Percentiles rank a stretch among this genome's conserved stretches.
Evolutionary conservation across 2,113 vertebrate species (phyloP).

Genomic region (Thalassarche chlororhynchos): DNA sequence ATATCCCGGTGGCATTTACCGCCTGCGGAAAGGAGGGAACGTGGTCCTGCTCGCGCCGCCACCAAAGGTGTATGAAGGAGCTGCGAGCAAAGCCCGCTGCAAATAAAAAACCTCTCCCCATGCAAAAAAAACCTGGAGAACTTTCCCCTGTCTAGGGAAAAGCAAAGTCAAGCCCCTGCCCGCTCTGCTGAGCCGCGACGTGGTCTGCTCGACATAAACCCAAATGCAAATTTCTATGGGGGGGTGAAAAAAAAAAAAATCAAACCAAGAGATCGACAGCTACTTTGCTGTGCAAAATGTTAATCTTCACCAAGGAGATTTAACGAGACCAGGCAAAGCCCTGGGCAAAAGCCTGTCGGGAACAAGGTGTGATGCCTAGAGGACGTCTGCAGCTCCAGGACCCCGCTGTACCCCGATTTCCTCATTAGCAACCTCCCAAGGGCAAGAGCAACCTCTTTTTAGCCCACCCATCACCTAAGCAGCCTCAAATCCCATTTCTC

Average conservation of each 20-base stretch:
- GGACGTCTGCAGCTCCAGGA: neutral
- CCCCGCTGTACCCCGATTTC: rapidly evolving
- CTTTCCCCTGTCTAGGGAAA: rapidly evolving
- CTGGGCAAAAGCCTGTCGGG: neutral
- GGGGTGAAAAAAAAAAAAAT: neutral
- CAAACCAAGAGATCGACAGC: neutral
- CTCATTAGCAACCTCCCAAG: neutral
- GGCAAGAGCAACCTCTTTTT: neutral
- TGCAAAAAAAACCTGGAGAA: neutral
- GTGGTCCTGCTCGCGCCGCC: rapidly evolving
- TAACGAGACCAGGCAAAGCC: neutral
- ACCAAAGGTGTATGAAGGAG: rapidly evolving
- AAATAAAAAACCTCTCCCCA: neutral
- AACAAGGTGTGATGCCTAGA: neutral
- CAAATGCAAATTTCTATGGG: neutral
- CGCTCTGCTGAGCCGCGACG: rapidly evolving
- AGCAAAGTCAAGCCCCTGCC: neutral
- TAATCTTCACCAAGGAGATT: slow-evolving; percentile 56
- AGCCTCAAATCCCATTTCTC: neutral
- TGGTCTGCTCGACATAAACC: neutral
- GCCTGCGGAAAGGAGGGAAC: neutral
- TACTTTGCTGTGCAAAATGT: neutral
- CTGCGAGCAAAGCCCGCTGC: neutral
- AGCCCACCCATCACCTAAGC: neutral
- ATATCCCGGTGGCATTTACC: rapidly evolving